Conservation (phyloP, 2,797 vertebrate genomes). For the Ctenosaura bakeri region DNA sequence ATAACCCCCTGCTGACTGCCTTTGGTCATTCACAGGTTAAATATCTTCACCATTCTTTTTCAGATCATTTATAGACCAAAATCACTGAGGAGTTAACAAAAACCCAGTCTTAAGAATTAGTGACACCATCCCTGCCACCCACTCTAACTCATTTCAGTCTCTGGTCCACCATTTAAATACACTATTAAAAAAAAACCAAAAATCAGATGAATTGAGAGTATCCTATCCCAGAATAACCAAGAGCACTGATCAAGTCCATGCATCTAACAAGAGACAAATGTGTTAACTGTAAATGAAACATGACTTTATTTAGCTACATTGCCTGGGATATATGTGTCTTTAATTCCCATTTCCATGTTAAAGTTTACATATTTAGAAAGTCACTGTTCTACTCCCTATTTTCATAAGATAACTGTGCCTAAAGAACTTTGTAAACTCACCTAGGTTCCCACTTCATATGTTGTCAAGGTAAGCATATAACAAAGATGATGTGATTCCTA, state of each 20-base stretch:
- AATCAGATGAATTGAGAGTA: neutral
- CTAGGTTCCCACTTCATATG: neutral
- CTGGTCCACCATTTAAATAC: neutral
- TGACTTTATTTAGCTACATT: neutral
- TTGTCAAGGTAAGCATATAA: neutral
- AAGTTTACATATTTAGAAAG: fast-evolving
- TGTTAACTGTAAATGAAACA: neutral
- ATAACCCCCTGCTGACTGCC: neutral
- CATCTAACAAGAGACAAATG: neutral
- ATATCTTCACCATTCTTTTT: neutral
- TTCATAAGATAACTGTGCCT: neutral
- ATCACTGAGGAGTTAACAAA: neutral
- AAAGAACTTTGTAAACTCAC: constrained; percentile 20
- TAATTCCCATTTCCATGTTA: constrained; percentile 15
- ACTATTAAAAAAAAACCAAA: neutral
- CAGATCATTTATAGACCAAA: neutral
- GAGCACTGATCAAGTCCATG: neutral
- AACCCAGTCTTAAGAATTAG: neutral
- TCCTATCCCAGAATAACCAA: neutral
- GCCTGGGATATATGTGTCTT: neutral
- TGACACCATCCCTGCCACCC: neutral
- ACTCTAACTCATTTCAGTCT: neutral
- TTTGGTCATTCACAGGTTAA: neutral
- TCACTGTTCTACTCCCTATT: neutral
- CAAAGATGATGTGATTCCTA: neutral